A percentile compares a stretch with the other conserved stretches of the same genome.
phyloP scores from a whole-genome alignment of 1,140 invertebrate genomes.

The Ctenoplectra terminalis region DNA sequence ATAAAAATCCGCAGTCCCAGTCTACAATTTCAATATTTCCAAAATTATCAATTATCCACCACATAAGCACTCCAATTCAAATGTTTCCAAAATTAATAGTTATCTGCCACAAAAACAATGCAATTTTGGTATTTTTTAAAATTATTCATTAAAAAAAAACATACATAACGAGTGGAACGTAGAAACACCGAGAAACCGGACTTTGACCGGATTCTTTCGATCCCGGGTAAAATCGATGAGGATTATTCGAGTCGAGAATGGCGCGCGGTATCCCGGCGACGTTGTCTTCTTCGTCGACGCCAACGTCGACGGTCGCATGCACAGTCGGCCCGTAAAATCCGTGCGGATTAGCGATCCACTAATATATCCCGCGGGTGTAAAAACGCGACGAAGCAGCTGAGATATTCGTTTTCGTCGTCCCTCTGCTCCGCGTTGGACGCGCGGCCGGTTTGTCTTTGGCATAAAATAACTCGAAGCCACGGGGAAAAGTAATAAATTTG shows the following conservation, averaged over 20 bases:
- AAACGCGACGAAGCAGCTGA: constrained; percentile 79
- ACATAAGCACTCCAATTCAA: too few relatives aligned
- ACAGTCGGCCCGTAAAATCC: constrained; percentile 77
- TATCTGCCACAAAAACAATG: too few relatives aligned
- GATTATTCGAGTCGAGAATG: constrained; percentile 22
- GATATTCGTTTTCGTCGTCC: constrained; percentile 73
- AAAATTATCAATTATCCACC: too few relatives aligned
- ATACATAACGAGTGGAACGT: too few relatives aligned
- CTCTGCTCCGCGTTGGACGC: constrained; percentile 23
- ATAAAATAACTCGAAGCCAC: constrained; percentile 74
- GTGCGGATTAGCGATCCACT: constrained; percentile 78
- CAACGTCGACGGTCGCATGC: constrained; percentile 58
- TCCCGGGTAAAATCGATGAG: constrained; percentile 10
- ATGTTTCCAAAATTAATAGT: too few relatives aligned
- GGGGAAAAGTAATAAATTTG: constrained; percentile 77
- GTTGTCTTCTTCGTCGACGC: constrained; percentile 11
- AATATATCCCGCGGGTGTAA: constrained; percentile 80
- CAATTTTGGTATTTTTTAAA: too few relatives aligned
- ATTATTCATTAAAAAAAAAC: too few relatives aligned
- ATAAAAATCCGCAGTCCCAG: too few relatives aligned
- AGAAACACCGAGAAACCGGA: too few relatives aligned
- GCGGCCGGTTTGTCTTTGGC: constrained; percentile 73
- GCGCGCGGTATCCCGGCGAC: constrained; percentile 2
- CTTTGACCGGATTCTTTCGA: not conserved
- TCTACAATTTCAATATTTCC: too few relatives aligned